A percentile compares a stretch with the other conserved stretches of the same genome.
Conservation (phyloP, 2,797 vertebrate species). For the Aeoliscus strigatus region DNA sequence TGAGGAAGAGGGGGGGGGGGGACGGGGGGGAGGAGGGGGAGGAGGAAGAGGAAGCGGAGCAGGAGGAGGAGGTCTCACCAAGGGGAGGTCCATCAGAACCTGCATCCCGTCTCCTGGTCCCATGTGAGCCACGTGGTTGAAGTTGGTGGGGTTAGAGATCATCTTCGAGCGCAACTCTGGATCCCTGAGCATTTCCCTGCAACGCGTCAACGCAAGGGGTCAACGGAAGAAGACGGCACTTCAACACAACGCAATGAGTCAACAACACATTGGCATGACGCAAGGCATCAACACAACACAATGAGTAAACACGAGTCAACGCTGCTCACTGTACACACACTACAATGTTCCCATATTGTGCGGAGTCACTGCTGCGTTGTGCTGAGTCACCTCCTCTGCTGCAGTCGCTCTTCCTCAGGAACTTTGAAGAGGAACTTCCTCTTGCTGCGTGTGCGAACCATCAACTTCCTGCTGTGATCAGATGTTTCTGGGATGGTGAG, state of each 20-base stretch:
- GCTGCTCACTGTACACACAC: too few species aligned
- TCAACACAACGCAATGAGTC: neutral
- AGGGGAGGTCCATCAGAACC: conserved; percentile 95
- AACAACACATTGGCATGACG: too few species aligned
- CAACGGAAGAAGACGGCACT: too few species aligned
- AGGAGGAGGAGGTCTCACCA: conserved; percentile 77
- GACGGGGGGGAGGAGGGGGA: conserved; percentile 42
- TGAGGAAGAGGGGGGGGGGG: conserved; percentile 22
- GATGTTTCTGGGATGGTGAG: conserved; percentile 89
- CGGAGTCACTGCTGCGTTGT: neutral
- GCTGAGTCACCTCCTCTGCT: conserved; percentile 66
- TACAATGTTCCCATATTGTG: neutral
- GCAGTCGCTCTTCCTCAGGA: conserved; percentile 86
- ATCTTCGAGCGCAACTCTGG: conserved; percentile 91
- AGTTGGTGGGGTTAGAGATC: conserved; percentile 97
- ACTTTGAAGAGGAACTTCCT: conserved; percentile 95
- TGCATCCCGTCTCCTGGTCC: conserved; percentile 98
- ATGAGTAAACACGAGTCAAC: too few species aligned
- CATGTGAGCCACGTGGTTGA: conserved; percentile 99
- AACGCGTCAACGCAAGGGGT: neutral
- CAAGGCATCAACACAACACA: neutral
- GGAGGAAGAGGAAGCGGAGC: conserved; percentile 48
- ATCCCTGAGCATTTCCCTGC: conserved; percentile 94
- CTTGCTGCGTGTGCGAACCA: conserved; percentile 95
- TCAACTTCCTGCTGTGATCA: conserved; percentile 91